Conservation (phyloP, 2,113 vertebrate species). For the Tretioscincus oriximinensis region DNA sequence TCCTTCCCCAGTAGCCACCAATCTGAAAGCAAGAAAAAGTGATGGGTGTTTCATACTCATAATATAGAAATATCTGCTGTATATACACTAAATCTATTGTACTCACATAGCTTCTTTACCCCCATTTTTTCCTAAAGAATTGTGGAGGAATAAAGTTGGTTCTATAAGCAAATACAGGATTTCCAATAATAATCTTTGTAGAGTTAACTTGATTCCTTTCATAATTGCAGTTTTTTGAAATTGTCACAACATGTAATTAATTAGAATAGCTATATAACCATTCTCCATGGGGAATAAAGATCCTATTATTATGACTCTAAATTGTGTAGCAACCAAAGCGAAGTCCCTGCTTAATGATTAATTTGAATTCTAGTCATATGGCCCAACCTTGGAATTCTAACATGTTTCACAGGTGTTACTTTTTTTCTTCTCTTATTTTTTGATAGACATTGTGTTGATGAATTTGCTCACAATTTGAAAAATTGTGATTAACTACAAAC, state of each 20-base stretch:
- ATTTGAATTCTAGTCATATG: conserved; percentile 46
- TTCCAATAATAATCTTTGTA: conserved; percentile 11
- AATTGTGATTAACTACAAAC: conserved; percentile 17
- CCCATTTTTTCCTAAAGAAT: conserved; percentile 43
- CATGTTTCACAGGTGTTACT: conserved; percentile 25
- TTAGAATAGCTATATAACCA: conserved; percentile 64
- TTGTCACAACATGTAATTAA: conserved; percentile 66
- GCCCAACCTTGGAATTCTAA: conserved; percentile 37
- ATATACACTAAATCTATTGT: conserved; percentile 23
- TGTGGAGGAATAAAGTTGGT: conserved; percentile 32
- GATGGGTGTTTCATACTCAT: too few relatives aligned
- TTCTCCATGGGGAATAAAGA: conserved; percentile 54
- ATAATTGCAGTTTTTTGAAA: conserved; percentile 58
- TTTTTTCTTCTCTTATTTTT: conserved; percentile 7
- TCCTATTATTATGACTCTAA: conserved; percentile 57
- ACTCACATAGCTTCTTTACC: conserved; percentile 8
- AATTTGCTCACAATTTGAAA: conserved; percentile 26
- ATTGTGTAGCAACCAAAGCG: conserved; percentile 42
- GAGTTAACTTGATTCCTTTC: conserved; percentile 52
- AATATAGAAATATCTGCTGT: background rate
- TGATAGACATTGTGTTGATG: background rate
- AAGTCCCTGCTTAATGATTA: conserved; percentile 47
- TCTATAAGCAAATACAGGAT: conserved; percentile 33
- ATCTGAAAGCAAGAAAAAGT: too few relatives aligned
- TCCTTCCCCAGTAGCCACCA: too few relatives aligned